Evolutionary conservation across 2,113 vertebrate genomes (phyloP).

Genomic region (Amblyornis subalaris): DNA sequence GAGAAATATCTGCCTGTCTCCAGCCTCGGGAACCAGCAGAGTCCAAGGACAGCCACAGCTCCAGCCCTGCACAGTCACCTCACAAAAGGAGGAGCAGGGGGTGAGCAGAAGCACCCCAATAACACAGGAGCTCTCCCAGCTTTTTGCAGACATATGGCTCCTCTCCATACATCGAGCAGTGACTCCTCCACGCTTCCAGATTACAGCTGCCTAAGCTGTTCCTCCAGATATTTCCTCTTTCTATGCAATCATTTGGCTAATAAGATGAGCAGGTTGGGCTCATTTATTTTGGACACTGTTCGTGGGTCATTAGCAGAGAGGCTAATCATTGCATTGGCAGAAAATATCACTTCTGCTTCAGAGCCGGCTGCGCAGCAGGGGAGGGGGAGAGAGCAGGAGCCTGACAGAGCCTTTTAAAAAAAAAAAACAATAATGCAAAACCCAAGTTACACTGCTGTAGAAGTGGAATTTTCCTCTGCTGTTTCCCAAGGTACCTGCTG

Average conservation of each 20-base stretch:
- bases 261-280: slow-evolving; percentile 60
- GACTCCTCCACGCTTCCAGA: not conserved
- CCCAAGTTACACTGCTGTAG: not conserved
- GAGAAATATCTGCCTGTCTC: not conserved
- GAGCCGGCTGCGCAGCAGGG: not conserved
- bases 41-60: not conserved
- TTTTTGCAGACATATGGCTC: not conserved
- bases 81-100: not conserved
- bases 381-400: not conserved
- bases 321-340: slow-evolving; percentile 59
- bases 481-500: not conserved
- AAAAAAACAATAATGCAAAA: not conserved
- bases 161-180: not conserved
- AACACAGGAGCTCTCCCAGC: not conserved
- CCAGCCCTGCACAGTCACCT: not conserved
- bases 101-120: not conserved
- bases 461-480: slow-evolving; percentile 36
- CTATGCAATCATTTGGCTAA: slow-evolving; percentile 54
- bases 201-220: slow-evolving; percentile 28
- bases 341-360: slow-evolving; percentile 43
- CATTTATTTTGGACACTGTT: slow-evolving; percentile 64
- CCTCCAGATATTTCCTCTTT: slow-evolving; percentile 31
- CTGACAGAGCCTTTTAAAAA: not conserved
- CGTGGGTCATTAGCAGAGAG: slow-evolving; percentile 56
- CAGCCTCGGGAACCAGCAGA: not conserved